Evolutionary conservation across 2,113 vertebrate genomes (phyloP).

Genomic region (Periophthalmodon schlosseri): DNA sequence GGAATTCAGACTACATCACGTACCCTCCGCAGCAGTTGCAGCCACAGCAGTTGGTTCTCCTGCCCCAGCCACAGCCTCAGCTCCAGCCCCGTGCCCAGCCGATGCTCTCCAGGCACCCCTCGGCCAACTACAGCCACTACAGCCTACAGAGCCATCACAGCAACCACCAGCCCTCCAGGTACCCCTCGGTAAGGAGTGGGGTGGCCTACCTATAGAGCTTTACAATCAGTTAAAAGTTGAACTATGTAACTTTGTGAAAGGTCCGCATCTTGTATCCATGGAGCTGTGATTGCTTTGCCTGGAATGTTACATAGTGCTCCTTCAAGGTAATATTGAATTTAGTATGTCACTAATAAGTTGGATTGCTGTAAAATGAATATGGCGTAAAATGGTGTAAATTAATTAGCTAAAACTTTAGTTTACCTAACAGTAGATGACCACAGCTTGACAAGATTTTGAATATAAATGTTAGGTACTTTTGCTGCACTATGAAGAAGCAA

Average conservation of each 20-base stretch:
- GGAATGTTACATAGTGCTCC: no score
- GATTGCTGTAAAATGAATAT: not conserved
- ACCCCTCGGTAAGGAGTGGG: conserved; percentile 68
- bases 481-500: no score
- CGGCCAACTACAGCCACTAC: conserved; percentile 66
- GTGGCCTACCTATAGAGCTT: conserved; percentile 63
- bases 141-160: not conserved
- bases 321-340: not conserved
- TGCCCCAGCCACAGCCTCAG: conserved; percentile 49
- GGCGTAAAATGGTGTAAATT: not conserved
- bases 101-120: conserved; percentile 54
- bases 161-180: conserved; percentile 34
- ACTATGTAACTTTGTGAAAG: no score
- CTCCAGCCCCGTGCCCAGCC: conserved; percentile 47
- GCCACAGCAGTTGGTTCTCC: conserved; percentile 20
- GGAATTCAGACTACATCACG: conserved; percentile 48
- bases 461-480: no score
- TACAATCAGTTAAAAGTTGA: not conserved
- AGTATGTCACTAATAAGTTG: not conserved
- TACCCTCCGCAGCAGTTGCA: conserved; percentile 51
- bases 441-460: not conserved
- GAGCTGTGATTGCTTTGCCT: no score
- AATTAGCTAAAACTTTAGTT: not conserved
- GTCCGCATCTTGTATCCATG: no score
- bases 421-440: not conserved